Conservation (phyloP, 2,113 vertebrate genomes). For the Zosterops pallidus region DNA sequence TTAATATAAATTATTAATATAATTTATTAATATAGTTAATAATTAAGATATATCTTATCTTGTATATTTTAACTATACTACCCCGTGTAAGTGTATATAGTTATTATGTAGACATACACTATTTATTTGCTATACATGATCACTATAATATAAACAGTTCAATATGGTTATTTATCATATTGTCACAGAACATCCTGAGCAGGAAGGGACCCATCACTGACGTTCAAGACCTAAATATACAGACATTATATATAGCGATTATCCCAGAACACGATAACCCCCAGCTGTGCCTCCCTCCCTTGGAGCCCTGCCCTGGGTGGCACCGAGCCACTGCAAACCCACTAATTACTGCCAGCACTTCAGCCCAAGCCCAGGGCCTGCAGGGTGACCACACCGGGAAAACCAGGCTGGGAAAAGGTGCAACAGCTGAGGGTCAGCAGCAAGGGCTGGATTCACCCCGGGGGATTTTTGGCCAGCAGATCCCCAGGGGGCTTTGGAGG, state of each 20-base stretch:
- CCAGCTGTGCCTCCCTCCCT: neutral
- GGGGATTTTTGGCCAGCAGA: neutral
- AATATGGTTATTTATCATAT: neutral
- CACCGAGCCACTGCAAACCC: neutral
- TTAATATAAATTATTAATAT: no score
- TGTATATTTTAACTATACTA: neutral
- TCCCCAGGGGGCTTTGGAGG: rapidly evolving
- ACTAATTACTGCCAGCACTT: neutral
- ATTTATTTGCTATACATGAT: neutral
- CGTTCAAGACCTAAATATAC: neutral
- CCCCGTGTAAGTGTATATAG: rapidly evolving
- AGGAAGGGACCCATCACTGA: neutral
- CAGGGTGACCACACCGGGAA: rapidly evolving
- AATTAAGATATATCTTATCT: no score
- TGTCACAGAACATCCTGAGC: neutral
- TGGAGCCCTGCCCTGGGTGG: neutral
- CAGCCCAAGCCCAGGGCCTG: neutral
- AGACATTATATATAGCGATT: neutral
- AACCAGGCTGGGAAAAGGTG: neutral
- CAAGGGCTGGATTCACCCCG: rapidly evolving
- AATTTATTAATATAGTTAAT: neutral
- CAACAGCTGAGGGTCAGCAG: neutral
- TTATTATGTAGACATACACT: neutral
- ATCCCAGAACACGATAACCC: neutral
- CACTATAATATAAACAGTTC: no score